Conservation (phyloP, 2,797 vertebrate species). For the Diceros bicornis region DNA sequence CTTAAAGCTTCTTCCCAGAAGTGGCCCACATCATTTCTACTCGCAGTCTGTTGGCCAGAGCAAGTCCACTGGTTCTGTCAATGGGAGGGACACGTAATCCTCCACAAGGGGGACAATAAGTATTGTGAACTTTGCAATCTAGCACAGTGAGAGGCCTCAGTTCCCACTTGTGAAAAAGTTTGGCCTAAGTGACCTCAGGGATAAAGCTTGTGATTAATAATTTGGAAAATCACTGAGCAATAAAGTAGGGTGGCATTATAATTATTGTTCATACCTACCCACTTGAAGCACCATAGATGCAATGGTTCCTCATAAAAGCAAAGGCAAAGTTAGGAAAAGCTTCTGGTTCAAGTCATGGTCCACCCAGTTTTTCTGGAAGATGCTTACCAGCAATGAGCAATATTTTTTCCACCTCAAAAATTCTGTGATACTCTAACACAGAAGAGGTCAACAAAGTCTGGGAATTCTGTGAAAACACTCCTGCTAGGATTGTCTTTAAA, state of each 20-base stretch:
- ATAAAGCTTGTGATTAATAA: background rate
- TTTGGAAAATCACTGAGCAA: background rate
- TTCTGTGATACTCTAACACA: background rate
- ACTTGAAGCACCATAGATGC: background rate
- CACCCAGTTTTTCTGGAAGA: background rate
- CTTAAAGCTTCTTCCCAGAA: background rate
- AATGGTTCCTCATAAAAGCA: background rate
- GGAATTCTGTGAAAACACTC: background rate
- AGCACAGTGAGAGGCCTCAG: background rate
- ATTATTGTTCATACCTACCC: background rate
- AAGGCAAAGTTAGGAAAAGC: background rate
- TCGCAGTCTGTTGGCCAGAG: background rate
- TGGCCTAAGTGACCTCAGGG: background rate
- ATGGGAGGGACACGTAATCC: background rate
- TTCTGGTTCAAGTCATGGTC: background rate
- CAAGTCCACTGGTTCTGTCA: background rate
- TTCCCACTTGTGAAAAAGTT: background rate
- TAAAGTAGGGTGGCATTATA: background rate
- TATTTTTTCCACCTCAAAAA: background rate
- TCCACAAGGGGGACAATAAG: background rate
- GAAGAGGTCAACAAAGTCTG: background rate
- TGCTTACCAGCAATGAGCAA: background rate
- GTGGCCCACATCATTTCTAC: background rate
- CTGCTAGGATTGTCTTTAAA: constrained; percentile 11
- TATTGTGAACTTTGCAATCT: accelerated